Evolutionary conservation across 2,113 vertebrate genomes (phyloP).

Genomic region (Poeciliopsis prolifica): DNA sequence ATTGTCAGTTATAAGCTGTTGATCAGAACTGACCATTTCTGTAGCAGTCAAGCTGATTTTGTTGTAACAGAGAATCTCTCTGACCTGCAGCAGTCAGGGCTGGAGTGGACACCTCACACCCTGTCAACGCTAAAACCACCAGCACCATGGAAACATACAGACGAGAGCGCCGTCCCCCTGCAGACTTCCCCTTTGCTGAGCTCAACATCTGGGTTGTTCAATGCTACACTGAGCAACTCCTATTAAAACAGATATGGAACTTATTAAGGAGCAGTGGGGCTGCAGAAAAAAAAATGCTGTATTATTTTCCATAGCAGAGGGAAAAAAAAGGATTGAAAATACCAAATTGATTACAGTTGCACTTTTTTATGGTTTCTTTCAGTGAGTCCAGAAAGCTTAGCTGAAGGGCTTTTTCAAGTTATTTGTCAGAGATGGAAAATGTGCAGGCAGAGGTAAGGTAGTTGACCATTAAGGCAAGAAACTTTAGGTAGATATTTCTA

Average conservation of each 20-base stretch:
- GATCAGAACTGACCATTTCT: constrained; percentile 20
- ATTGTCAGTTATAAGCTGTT: not conserved
- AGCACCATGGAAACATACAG: constrained; percentile 46
- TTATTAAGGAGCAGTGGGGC: constrained; percentile 44
- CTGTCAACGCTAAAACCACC: constrained; percentile 59
- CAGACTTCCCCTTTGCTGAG: constrained; percentile 20
- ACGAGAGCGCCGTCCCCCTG: constrained; percentile 1
- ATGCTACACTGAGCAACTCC: constrained; percentile 14
- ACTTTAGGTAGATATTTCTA: too few species aligned
- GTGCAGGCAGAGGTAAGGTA: constrained; percentile 19
- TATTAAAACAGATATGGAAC: constrained; percentile 58
- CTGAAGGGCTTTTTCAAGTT: constrained; percentile 28
- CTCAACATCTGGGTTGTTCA: constrained; percentile 40
- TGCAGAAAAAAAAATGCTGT: constrained; percentile 19
- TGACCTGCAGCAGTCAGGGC: constrained; percentile 40
- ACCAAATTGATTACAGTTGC: constrained; percentile 41
- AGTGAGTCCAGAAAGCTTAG: constrained; percentile 27
- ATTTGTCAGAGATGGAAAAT: constrained; percentile 51
- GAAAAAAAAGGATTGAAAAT: constrained; percentile 2
- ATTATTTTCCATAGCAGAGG: constrained; percentile 57
- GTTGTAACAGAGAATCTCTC: constrained; percentile 22
- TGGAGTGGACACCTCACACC: constrained; percentile 43
- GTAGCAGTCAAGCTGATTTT: constrained; percentile 4
- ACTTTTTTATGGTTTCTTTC: constrained; percentile 44
- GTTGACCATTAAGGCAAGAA: constrained; percentile 20